Evolutionary conservation across 2,113 vertebrate genomes (phyloP).

Genomic region (Acrocephalus arundinaceus): DNA sequence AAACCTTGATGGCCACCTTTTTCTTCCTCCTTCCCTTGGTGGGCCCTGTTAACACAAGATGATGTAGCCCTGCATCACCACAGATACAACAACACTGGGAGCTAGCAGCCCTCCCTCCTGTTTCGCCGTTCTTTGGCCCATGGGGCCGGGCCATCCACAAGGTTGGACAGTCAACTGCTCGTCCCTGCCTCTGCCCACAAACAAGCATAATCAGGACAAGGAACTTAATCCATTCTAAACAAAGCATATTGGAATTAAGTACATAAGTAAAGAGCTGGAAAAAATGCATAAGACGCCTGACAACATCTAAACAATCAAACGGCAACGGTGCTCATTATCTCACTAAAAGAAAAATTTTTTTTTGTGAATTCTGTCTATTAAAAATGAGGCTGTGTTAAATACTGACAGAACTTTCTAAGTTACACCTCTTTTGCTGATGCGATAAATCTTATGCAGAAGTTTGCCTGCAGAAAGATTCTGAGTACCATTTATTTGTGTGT

Average conservation of each 20-base stretch:
- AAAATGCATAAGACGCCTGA: conserved; percentile 51
- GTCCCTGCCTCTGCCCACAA: background rate
- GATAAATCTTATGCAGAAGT: conserved; percentile 60
- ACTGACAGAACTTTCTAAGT: conserved; percentile 43
- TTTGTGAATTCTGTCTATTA: conserved; percentile 31
- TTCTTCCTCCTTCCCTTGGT: background rate
- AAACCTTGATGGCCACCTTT: background rate
- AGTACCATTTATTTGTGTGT: conserved; percentile 62
- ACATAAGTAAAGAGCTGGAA: conserved; percentile 40
- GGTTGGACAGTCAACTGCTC: background rate
- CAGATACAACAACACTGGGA: background rate
- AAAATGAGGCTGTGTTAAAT: conserved; percentile 35
- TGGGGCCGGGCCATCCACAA: background rate
- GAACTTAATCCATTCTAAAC: background rate
- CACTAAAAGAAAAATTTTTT: conserved; percentile 38
- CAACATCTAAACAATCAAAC: conserved; percentile 56
- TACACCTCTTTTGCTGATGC: background rate
- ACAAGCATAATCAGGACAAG: background rate
- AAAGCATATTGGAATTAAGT: conserved; percentile 24
- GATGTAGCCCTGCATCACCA: background rate
- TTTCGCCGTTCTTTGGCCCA: background rate
- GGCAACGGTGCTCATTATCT: background rate
- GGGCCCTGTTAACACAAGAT: background rate
- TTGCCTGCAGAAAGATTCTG: conserved; percentile 45
- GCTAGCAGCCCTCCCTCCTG: background rate